Evolutionary conservation across 1,140 invertebrate genomes (phyloP), one percentile per base, ranked within the genome.

Genomic region (Colletes gigas): DNA sequence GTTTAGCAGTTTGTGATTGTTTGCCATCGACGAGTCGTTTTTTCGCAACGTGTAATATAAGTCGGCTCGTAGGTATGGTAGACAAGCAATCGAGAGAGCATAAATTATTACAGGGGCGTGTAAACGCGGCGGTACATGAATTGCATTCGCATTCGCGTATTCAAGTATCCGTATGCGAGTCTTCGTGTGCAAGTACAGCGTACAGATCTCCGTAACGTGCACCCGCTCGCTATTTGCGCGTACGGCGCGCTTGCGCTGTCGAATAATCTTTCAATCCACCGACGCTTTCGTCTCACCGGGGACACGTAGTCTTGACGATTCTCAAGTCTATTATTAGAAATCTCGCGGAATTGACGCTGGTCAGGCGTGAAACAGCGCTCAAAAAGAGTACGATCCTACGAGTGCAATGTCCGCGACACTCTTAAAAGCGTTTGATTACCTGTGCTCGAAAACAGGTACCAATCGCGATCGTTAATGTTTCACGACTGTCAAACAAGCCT

Each of bases 151-250:
- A 66, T 66, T 59, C 73, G 54, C 75, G 81, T 67, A 78, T 9
- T 68, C 21, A 19, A 72, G 81, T 54, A 54, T 72, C 76, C 68
- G 75, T 78, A 69, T 69, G 59, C 80, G 83, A 83, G 84, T 75
- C 76, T 86, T 86, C 84, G 80, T 86, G 72, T 86, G 84, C 84
- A 86, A 86, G 83, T 85, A 71, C 81, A 85, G 74, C 68, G 80
- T 86, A 86, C 80, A 86, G 83, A 85, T 86, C 84, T 85, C 84
- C 75, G 81, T 79, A 66, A 83, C 76, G 80, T 82, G 72, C 81
- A 76, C 55, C 66, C 55, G 83, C 66, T 84, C 63, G 83, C 80
- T 85, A 85, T 83, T 86, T 86, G 80, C 75, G 80, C 83, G 70
- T 85, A 82, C 66, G 70, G 41, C 66, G 83, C 83, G 84, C 80